Base-by-base conservation (phyloP, 2,797 vertebrate genomes). In the Urophycis tenuis region DNA sequence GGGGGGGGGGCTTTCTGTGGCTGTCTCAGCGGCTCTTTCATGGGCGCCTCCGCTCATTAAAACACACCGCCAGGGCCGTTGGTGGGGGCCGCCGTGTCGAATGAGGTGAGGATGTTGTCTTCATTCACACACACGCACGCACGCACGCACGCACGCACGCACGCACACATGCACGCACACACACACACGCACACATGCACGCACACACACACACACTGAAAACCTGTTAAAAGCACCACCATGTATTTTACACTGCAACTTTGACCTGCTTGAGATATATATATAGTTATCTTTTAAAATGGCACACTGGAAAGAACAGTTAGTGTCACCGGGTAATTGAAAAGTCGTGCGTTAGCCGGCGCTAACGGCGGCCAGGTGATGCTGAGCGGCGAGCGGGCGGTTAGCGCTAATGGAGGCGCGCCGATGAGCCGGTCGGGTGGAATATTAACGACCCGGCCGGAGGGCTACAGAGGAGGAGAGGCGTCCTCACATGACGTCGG, bases 21-120 rank as follows among this genome's bases (percentile, higher is more conserved):
- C 29, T 19, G 17, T 32, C 12, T n/a, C 14, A 5, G 22, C 1
- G 25, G 60, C 14, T 14, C 12, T 29, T 69, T 31, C 67, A 69
- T 69, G 67, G 67, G 67, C 30, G 12, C 9, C 67, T 2, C 67
- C 67, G 7, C 67, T n/a, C 67, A 10, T 15, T 69, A 84, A 84
- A 89, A 85, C 85, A 85, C 85, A 86, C 85, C 91, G 85, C 84
- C 91, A 92, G 92, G 92, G 91, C 88, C 79, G 70, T 69, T 73
- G 76, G 84, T 86, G 83, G 83, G 83, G 87, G 84, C 83, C 80
- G 79, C 83, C 84, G 73, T 86, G 85, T 84, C 91, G 86, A 91
- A 93, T 91, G 91, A 93, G 93, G 91, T 92, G 83, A 85, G 88
- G 79, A 71, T 71, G 32, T 12, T 31, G 11, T 29, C 12, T 34